phyloP scores from a whole-genome alignment of 2,113 vertebrate genomes.

The Myxocyprinus asiaticus region DNA sequence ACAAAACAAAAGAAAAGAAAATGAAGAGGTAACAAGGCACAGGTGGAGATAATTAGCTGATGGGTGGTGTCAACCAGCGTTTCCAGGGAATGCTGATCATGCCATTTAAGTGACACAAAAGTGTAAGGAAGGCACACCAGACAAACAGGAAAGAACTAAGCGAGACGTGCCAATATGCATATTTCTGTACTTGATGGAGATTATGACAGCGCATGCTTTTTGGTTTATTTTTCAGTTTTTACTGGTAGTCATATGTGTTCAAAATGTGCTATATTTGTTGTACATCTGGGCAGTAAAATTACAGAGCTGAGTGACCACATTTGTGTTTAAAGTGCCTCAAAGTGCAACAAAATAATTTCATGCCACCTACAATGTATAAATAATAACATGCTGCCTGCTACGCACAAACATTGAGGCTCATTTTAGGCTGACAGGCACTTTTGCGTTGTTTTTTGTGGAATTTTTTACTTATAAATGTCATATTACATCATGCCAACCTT shows the following conservation, averaged over 20 bases:
- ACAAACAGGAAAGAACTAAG: too few species aligned
- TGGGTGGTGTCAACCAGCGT: too few species aligned
- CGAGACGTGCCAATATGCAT: too few species aligned
- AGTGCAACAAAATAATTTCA: slow-evolving; percentile 22
- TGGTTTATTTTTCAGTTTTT: not conserved
- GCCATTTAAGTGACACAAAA: too few species aligned
- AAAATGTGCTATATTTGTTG: not conserved
- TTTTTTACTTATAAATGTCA: slow-evolving; percentile 4
- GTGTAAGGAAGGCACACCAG: too few species aligned
- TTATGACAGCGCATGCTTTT: too few species aligned
- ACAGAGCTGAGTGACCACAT: slow-evolving; percentile 13
- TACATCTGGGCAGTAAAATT: slow-evolving; percentile 31
- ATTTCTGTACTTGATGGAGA: too few species aligned
- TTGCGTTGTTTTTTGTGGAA: not conserved
- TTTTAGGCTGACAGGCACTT: not conserved
- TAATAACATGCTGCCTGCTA: slow-evolving; percentile 15
- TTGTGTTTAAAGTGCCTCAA: slow-evolving; percentile 26
- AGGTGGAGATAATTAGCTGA: too few species aligned
- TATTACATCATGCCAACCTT: not conserved
- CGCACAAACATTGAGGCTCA: not conserved
- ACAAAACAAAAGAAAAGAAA: too few species aligned
- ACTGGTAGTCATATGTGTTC: not conserved
- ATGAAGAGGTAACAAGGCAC: too few species aligned
- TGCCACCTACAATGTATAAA: slow-evolving; percentile 12
- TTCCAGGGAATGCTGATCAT: too few species aligned